Conservation (phyloP, 2,888 invertebrate species). For the Melanophora roralis region DNA sequence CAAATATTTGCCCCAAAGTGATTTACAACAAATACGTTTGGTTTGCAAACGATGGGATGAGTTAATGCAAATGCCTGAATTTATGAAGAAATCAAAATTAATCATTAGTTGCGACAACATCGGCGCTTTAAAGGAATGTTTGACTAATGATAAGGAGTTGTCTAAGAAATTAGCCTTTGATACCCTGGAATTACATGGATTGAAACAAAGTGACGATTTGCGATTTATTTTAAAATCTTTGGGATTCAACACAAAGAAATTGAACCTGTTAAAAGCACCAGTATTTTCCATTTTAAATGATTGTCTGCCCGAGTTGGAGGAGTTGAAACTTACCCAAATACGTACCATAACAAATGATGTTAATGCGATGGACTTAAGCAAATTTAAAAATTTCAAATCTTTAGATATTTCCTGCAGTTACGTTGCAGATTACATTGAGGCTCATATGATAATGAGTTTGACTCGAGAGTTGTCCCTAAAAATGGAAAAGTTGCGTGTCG, state of each 20-base stretch:
- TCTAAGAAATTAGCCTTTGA: conserved; percentile 30
- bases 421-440: conserved; percentile 61
- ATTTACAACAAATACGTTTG: conserved; percentile 68
- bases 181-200: conserved; percentile 61
- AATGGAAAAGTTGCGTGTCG: conserved; percentile 66
- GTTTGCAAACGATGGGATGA: conserved; percentile 69
- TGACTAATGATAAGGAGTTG: conserved; percentile 9
- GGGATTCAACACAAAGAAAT: conserved; percentile 63
- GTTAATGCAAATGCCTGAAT: conserved; percentile 66
- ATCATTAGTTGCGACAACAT: conserved; percentile 66
- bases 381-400: conserved; percentile 66
- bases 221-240: conserved; percentile 64
- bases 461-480: conserved; percentile 56
- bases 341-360: conserved; percentile 7
- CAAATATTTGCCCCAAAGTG: conserved; percentile 67
- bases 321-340: conserved; percentile 64
- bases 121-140: background rate
- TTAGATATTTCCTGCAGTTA: conserved; percentile 67
- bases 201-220: conserved; percentile 32
- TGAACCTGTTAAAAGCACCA: conserved; percentile 65
- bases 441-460: conserved; percentile 66
- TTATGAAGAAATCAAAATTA: conserved; percentile 64
- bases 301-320: conserved; percentile 65
- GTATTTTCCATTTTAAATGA: conserved; percentile 65
- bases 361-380: conserved; percentile 64